Evolutionary conservation across 2,113 vertebrate genomes (phyloP), one percentile per base, ranked within the genome.

Genomic region (Cyanoliseus patagonus): DNA sequence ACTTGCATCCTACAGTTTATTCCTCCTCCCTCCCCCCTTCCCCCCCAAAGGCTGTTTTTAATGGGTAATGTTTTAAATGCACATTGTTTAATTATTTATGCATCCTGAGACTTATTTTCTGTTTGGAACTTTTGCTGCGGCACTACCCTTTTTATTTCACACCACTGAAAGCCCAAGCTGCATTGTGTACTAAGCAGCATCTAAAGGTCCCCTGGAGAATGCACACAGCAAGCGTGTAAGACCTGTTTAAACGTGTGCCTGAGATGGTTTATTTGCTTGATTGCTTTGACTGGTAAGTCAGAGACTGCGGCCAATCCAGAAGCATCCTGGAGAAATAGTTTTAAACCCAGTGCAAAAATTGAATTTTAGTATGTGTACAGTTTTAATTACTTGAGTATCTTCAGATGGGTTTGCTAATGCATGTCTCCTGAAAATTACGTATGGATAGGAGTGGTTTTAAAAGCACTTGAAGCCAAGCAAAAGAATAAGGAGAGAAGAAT

Each of bases 11-110:
- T 84, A 46, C 18, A 46, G 33, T 53, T 91, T 88, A 46, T 86
- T 46, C 42, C n/a, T 61, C 57, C 22, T 37, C 9, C 59, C 59
- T 17, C 6, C 9, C n/a, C 15, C n/a, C 13, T 14, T 14, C 11
- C 42, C 51, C 69, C 22, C 27, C 42, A 68, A 92, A 87, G 55
- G 23, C 69, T 95, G 25, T 93, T 88, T 84, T 94, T 83, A 90
- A 87, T 41, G 27, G 42, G 14, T 97, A 30, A 35, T 31, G 61
- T 74, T 83, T 97, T 92, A 96, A 97, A 91, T 77, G 84, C 49
- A 42, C 35, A 17, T 68, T 64, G 8, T 79, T 82, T 89, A 94
- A 95, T 95, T 92, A 96, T 86, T 91, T 33, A 85, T 93, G 49
- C 46, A 86, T 44, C 73, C 53, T 42, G 44, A 57, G 76, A 80